Conservation (phyloP, 2,888 invertebrate genomes). For the Eupithecia centaureata region DNA sequence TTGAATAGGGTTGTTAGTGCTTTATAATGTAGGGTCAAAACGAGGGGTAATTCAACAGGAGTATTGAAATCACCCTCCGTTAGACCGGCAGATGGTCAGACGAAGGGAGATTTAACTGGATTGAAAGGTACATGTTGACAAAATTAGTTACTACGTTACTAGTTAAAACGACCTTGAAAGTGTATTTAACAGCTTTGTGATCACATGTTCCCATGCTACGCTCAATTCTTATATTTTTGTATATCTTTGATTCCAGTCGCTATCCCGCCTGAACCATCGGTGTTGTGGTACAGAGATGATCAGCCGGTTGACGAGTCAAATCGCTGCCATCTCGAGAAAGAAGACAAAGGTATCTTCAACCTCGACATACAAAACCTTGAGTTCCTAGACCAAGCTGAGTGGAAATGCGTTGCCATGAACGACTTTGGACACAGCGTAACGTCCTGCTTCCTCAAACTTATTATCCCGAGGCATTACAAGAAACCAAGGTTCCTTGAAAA, state of each 20-base stretch:
- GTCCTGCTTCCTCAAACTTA: slow-evolving; percentile 92
- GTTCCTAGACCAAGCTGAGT: slow-evolving; percentile 94
- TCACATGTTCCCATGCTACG: not conserved
- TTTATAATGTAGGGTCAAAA: not conserved
- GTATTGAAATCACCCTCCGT: not conserved
- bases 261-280: slow-evolving; percentile 90
- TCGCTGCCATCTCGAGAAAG: slow-evolving; percentile 87
- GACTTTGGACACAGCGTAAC: slow-evolving; percentile 95
- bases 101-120: no score
- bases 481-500: slow-evolving; percentile 94
- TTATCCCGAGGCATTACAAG: slow-evolving; percentile 94
- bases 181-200: not conserved
- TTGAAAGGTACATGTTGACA: not conserved
- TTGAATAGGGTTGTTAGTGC: not conserved
- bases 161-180: not conserved
- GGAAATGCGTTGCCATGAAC: slow-evolving; percentile 95
- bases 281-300: slow-evolving; percentile 96
- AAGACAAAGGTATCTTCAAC: slow-evolving; percentile 88
- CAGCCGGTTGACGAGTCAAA: slow-evolving; percentile 87
- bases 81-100: no score
- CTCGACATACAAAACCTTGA: slow-evolving; percentile 90
- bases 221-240: slow-evolving; percentile 39
- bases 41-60: not conserved
- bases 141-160: not conserved
- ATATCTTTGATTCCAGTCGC: slow-evolving; percentile 82